Evolutionary conservation across 2,888 invertebrate species (phyloP).

Genomic region (Patella pellucida): DNA sequence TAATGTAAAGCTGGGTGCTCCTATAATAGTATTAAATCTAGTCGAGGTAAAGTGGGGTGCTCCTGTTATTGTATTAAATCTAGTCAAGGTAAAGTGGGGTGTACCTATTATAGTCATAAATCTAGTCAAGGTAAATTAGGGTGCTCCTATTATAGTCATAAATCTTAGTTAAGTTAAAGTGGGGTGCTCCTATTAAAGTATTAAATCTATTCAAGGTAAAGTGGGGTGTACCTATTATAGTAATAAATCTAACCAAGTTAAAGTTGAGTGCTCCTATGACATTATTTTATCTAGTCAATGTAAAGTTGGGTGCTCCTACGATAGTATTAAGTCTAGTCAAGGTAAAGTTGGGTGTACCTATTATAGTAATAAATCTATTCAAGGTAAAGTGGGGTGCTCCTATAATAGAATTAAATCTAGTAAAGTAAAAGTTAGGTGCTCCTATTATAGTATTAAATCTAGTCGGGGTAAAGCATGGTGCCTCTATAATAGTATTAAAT

Average conservation of each 20-base stretch:
- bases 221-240: too few relatives aligned
- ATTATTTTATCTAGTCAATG: slow-evolving; percentile 91
- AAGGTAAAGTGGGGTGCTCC: too few relatives aligned
- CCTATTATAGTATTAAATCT: slow-evolving; percentile 91
- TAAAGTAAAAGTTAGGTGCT: slow-evolving; percentile 75
- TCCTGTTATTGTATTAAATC: too few relatives aligned
- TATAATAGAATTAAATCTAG: slow-evolving; percentile 76
- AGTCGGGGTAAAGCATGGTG: slow-evolving; percentile 77
- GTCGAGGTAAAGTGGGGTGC: slow-evolving; percentile 77
- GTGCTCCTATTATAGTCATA: slow-evolving; percentile 90
- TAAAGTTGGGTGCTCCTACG: slow-evolving; percentile 78
- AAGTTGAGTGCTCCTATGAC: slow-evolving; percentile 83
- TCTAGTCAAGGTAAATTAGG: slow-evolving; percentile 65
- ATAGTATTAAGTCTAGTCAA: slow-evolving; percentile 94
- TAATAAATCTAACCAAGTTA: too few relatives aligned
- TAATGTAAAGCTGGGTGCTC: slow-evolving; percentile 78
- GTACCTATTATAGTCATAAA: slow-evolving; percentile 76
- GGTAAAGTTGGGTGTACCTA: slow-evolving; percentile 43
- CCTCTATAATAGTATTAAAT: too few relatives aligned
- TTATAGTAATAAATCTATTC: too few relatives aligned
- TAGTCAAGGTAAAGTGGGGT: too few relatives aligned
- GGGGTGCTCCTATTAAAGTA: too few relatives aligned
- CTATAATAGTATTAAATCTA: slow-evolving; percentile 90
- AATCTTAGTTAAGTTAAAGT: slow-evolving; percentile 86
- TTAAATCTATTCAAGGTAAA: too few relatives aligned